Percentiles rank a stretch among this genome's conserved stretches.
Conservation (phyloP, 2,797 vertebrate genomes). For the Enteromius fasciolatus region DNA sequence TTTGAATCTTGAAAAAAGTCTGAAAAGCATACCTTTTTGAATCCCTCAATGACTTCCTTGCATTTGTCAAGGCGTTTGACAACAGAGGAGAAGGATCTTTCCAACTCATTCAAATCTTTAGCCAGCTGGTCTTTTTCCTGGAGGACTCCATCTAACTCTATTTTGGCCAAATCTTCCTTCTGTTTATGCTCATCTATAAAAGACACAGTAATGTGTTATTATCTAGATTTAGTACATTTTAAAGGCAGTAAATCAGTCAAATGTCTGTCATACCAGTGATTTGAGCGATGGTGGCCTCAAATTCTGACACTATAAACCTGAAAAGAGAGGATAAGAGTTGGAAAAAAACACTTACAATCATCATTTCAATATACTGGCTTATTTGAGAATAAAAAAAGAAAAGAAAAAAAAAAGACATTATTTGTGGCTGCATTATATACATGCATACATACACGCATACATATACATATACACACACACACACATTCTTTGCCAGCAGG, state of each 20-base stretch:
- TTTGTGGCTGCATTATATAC: too few relatives aligned
- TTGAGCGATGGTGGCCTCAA: constrained; percentile 81
- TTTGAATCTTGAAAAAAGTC: not conserved
- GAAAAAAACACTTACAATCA: not conserved
- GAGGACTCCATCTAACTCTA: constrained; percentile 74
- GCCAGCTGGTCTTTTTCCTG: constrained; percentile 85
- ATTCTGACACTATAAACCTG: constrained; percentile 88
- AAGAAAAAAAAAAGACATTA: not conserved
- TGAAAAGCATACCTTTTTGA: constrained; percentile 78
- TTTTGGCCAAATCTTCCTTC: constrained; percentile 75
- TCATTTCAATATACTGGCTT: not conserved
- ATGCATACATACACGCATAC: too few relatives aligned
- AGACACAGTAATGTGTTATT: not conserved
- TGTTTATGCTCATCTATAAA: constrained; percentile 81
- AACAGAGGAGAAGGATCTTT: constrained; percentile 88
- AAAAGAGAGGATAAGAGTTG: not conserved
- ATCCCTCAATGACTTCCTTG: constrained; percentile 87
- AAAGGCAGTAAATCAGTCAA: not conserved
- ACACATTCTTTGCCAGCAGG: too few relatives aligned
- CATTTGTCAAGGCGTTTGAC: constrained; percentile 92
- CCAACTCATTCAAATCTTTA: constrained; percentile 83
- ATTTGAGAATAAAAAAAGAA: not conserved
- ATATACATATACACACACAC: too few relatives aligned
- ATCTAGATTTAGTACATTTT: not conserved
- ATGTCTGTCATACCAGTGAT: constrained; percentile 77